Base-by-base conservation (phyloP, 2,888 invertebrate genomes). In the Drosophila maculinotata region DNA sequence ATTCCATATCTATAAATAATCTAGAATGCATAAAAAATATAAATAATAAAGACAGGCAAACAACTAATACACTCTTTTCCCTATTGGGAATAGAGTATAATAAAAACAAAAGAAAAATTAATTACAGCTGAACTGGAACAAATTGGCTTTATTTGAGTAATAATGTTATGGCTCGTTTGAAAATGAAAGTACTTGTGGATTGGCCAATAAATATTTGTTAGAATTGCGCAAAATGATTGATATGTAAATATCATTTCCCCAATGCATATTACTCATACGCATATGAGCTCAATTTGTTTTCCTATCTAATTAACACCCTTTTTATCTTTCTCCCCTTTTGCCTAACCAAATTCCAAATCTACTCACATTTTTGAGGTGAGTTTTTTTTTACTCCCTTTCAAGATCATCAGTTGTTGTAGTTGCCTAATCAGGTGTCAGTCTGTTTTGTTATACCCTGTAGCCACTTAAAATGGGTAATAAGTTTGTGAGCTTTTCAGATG, bases 371-470 rank as follows among this genome's bases (percentile, higher is more conserved):
- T 8, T 3, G 14, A 12, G 0, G 2, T 26, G 3, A 42, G 10
- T 3, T 8, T 12, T 39, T 4, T 12, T n/a, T 9, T 3, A 15
- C 3, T 3, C 17, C 10, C 36, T 31, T 38, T 54, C 8, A 35
- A 49, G 44, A 45, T 45, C 66, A 25, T 33, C 26, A 7, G 6
- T 10, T 15, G 23, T 17, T 38, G 28, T 7, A 12, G 36, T 67
- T 67, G 52, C 66, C 49, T 26, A 58, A 66, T 68, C 69, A 67
- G 54, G n/a, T 56, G 36, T 23, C 36, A 54, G 23, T 4, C 20
- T 3, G 2, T 20, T 20, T 20, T 20, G n/a, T n/a, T n/a, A 2
- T 20, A 20, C 20, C 20, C 20, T 20, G 20, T 20, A 20, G n/a
- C n/a, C n/a, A n/a, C n/a, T n/a, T n/a, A n/a, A n/a, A n/a, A 20